Evolutionary conservation across 2,888 invertebrate species (phyloP).

Genomic region (Orthosia gothica): DNA sequence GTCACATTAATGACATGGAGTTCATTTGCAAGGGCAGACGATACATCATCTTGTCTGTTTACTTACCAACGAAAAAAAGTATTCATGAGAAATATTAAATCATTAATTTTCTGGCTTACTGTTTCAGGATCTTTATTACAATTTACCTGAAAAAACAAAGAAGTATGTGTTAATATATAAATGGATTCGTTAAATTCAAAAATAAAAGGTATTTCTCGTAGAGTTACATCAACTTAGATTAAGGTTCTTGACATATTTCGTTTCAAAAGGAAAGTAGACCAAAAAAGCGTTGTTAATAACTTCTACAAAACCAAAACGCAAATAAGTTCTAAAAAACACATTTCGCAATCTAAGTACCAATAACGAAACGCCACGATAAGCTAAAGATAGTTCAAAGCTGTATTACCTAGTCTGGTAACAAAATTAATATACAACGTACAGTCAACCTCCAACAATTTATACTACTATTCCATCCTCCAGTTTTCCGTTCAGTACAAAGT

Average conservation of each 20-base stretch:
- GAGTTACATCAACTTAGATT: neutral
- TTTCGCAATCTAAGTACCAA: constrained; percentile 30
- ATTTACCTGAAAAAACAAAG: constrained; percentile 9
- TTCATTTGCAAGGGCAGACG: constrained; percentile 26
- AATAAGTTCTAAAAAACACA: constrained; percentile 43
- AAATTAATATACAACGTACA: constrained; percentile 11
- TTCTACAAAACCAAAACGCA: neutral
- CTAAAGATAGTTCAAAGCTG: constrained; percentile 43
- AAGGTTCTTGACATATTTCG: neutral
- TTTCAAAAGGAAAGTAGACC: neutral
- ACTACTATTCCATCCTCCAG: constrained; percentile 45
- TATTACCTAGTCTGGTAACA: constrained; percentile 29
- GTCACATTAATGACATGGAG: constrained; percentile 23
- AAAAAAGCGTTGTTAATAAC: neutral
- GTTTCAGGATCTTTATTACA: neutral
- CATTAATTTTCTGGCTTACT: neutral
- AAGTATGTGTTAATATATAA: neutral
- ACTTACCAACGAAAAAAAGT: neutral
- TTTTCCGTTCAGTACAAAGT: constrained; percentile 54
- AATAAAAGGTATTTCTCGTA: neutral
- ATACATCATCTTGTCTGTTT: neutral
- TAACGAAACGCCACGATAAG: constrained; percentile 8
- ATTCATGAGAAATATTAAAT: neutral
- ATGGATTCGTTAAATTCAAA: neutral
- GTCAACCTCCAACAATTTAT: constrained; percentile 44